Conservation (phyloP, 2,888 invertebrate genomes). For the Philereme transversata region DNA sequence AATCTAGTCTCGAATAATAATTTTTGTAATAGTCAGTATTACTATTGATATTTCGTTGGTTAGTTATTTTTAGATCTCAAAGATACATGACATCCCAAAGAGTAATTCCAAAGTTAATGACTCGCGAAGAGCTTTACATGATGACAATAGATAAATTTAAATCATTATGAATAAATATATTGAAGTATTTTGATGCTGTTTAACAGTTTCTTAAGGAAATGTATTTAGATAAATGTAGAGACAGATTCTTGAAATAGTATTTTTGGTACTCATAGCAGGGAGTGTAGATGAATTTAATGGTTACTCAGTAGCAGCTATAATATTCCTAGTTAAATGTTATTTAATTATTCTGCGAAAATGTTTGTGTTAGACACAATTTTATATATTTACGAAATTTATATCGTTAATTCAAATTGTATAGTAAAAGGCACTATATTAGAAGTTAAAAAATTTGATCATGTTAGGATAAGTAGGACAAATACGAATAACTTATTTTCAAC, state of each 20-base stretch:
- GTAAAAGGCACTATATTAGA: conserved; percentile 27
- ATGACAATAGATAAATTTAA: conserved; percentile 68
- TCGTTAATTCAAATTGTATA: not conserved
- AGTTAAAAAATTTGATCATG: conserved; percentile 30
- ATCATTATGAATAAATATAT: conserved; percentile 45
- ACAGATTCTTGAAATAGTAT: conserved; percentile 11
- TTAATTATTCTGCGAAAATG: not conserved
- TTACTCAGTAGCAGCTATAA: conserved; percentile 6
- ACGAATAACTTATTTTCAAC: conserved; percentile 23
- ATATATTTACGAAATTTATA: not conserved
- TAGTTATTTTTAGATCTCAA: conserved; percentile 58
- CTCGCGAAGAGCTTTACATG: conserved; percentile 63
- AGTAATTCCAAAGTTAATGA: conserved; percentile 59
- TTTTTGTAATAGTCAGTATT: conserved; percentile 40
- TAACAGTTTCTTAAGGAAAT: conserved; percentile 43
- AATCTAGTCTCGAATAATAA: conserved; percentile 34
- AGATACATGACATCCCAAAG: conserved; percentile 63
- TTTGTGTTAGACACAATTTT: conserved; percentile 30
- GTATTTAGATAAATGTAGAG: conserved; percentile 11
- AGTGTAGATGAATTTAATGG: conserved; percentile 2
- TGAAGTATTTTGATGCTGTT: conserved; percentile 53
- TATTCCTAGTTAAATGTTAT: not conserved
- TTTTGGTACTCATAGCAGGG: conserved; percentile 11
- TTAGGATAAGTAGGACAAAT: conserved; percentile 36
- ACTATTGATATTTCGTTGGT: conserved; percentile 34